phyloP scores from a whole-genome alignment of 1,140 invertebrate species.

The Aphis craccivora region DNA sequence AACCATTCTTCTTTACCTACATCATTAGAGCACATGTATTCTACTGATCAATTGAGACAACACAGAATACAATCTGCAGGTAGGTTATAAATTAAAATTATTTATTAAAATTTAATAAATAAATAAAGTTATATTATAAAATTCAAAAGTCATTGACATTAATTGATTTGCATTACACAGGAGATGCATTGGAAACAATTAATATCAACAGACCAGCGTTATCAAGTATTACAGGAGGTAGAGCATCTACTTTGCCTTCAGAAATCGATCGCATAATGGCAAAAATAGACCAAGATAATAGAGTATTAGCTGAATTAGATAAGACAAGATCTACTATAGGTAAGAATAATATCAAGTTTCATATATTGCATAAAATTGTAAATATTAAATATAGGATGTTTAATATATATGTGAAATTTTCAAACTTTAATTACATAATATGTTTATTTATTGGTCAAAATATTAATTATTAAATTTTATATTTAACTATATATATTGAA shows the following conservation, averaged over 20 bases:
- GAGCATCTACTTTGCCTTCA: slow-evolving; percentile 51
- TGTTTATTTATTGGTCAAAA: not conserved
- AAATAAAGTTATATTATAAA: not conserved
- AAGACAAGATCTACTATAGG: slow-evolving; percentile 72
- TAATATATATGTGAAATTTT: slow-evolving; percentile 28
- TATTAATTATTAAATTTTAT: not conserved
- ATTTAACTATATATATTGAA: slow-evolving; percentile 39
- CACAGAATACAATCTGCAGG: slow-evolving; percentile 48
- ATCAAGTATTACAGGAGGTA: not conserved
- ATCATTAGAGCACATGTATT: slow-evolving; percentile 43
- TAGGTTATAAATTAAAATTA: not conserved
- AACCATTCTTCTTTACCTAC: slow-evolving; percentile 53
- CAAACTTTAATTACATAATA: not conserved
- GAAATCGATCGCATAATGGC: slow-evolving; percentile 94
- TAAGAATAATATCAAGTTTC: slow-evolving; percentile 57
- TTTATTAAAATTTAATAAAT: not conserved
- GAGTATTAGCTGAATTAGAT: slow-evolving; percentile 88
- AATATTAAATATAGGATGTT: slow-evolving; percentile 50
- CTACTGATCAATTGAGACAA: slow-evolving; percentile 41
- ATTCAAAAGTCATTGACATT: not conserved
- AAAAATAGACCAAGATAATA: slow-evolving; percentile 87
- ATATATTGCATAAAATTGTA: not conserved
- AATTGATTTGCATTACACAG: not conserved
- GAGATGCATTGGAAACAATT: slow-evolving; percentile 29
- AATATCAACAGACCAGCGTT: not conserved